A percentile compares a stretch with the other conserved stretches of the same genome.
Conservation (phyloP, 2,888 invertebrate species). For the Ceramica pisi region DNA sequence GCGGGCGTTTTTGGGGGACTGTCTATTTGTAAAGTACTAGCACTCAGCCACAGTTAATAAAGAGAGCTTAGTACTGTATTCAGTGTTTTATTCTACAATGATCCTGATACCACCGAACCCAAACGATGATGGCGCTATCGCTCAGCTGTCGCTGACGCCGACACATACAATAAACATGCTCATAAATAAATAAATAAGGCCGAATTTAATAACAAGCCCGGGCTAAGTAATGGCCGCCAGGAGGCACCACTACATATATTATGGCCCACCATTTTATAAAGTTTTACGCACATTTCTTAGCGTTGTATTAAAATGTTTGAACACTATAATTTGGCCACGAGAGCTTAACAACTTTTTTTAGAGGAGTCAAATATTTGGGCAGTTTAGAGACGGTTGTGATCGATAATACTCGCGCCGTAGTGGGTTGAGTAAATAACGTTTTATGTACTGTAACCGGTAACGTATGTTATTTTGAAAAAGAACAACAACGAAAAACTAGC, state of each 20-base stretch:
- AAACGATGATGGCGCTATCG: too few relatives aligned
- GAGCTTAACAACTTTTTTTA: slow-evolving; percentile 79
- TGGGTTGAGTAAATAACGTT: slow-evolving; percentile 31
- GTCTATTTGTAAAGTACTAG: too few relatives aligned
- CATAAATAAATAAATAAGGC: slow-evolving; percentile 90
- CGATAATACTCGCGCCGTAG: slow-evolving; percentile 31
- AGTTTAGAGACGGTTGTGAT: slow-evolving; percentile 59
- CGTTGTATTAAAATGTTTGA: slow-evolving; percentile 88
- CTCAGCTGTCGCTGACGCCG: too few relatives aligned
- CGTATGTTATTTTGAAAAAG: not conserved
- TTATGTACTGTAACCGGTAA: not conserved
- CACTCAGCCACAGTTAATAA: too few relatives aligned
- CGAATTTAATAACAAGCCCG: slow-evolving; percentile 89
- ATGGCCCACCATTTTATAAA: slow-evolving; percentile 83
- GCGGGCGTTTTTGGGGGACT: too few relatives aligned
- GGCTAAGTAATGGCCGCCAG: slow-evolving; percentile 89
- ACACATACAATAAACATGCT: slow-evolving; percentile 81
- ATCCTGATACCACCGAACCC: too few relatives aligned
- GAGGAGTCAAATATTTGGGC: slow-evolving; percentile 74
- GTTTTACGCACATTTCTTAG: slow-evolving; percentile 88
- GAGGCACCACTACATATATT: slow-evolving; percentile 89
- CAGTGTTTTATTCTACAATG: too few relatives aligned
- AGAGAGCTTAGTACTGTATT: too few relatives aligned
- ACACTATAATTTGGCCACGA: slow-evolving; percentile 88
- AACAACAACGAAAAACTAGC: not conserved